Percentiles rank a stretch among this genome's conserved stretches.
These are phyloP conservation scores for Spinus olivaceus DNA, from an alignment of 2,797 vertebrate species.

Conservation along the genomic window DNA sequence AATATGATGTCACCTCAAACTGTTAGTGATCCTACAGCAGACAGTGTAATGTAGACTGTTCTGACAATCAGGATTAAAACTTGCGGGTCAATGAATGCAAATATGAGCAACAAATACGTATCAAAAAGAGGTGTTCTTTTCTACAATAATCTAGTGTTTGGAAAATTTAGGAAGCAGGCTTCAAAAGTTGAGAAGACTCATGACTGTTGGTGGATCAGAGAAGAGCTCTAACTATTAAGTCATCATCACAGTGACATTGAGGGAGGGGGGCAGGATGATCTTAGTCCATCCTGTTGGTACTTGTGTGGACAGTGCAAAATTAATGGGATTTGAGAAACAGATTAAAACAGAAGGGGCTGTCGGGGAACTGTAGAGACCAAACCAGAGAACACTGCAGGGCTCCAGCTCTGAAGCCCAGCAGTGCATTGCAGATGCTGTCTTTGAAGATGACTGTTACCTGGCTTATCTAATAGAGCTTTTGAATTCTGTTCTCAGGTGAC, in stretches of 20 bases:
- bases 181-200: not conserved
- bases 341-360: not conserved
- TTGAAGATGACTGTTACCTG: not conserved
- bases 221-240: not conserved
- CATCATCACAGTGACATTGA: not conserved
- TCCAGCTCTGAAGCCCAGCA: not conserved
- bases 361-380: not conserved
- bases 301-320: not conserved
- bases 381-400: not conserved
- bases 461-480: not conserved
- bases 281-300: not conserved
- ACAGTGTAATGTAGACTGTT: not conserved
- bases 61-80: not conserved
- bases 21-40: not conserved
- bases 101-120: not conserved
- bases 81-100: not conserved
- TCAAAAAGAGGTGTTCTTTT: not conserved
- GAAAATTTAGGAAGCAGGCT: not conserved
- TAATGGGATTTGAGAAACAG: not conserved
- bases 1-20: not conserved
- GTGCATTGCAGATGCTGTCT: not conserved
- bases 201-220: not conserved
- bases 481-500: not conserved
- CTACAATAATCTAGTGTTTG: not conserved
- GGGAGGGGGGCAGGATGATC: not conserved